Percentiles rank a stretch among this genome's conserved stretches.
phyloP scores from a whole-genome alignment of 2,888 invertebrate species.

The Loripinus fragilis region DNA sequence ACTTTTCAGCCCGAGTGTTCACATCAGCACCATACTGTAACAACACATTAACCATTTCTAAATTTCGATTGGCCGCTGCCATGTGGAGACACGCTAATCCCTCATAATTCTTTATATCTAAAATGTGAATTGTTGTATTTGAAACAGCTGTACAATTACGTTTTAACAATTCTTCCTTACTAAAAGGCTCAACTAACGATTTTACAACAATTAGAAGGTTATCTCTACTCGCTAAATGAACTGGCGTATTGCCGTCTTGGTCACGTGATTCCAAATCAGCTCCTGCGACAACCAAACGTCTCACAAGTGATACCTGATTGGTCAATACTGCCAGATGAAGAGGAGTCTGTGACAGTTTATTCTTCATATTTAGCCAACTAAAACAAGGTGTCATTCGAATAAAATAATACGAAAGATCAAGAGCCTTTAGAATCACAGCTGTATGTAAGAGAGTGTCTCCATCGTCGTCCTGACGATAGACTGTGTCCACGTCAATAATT shows the following conservation, averaged over 20 bases:
- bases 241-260: conserved; percentile 27
- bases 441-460: conserved; percentile 47
- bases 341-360: conserved; percentile 30
- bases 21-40: conserved; percentile 29
- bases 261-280: conserved; percentile 25
- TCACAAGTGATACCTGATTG: conserved; percentile 12
- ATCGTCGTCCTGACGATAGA: conserved; percentile 41
- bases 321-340: conserved; percentile 32
- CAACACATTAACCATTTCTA: conserved; percentile 19
- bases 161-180: neutral
- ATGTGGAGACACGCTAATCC: conserved; percentile 46
- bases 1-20: conserved; percentile 14
- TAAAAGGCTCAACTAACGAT: conserved; percentile 14
- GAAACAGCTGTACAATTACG: conserved; percentile 2
- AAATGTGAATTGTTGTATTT: conserved; percentile 10
- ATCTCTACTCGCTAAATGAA: conserved; percentile 25
- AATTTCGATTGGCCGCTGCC: conserved; percentile 24
- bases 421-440: conserved; percentile 33
- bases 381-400: neutral
- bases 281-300: conserved; percentile 22
- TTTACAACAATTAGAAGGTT: neutral
- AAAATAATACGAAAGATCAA: neutral
- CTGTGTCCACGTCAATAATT: neutral
- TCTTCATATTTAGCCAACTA: conserved; percentile 10
- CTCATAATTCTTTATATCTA: conserved; percentile 37